Evolutionary conservation across 2,113 vertebrate species (phyloP).

Genomic region (Calidris pugnax): DNA sequence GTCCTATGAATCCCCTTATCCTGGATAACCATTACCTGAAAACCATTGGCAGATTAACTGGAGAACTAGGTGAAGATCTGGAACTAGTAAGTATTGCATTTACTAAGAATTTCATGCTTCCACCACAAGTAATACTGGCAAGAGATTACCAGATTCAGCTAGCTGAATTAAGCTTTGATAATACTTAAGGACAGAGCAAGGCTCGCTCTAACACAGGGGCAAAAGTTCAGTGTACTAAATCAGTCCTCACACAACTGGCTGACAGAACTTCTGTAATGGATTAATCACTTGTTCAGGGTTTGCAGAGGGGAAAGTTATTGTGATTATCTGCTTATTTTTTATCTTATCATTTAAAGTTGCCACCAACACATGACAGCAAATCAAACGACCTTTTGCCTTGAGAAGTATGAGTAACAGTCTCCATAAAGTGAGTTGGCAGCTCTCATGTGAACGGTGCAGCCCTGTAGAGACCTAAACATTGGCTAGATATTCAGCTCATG

Average conservation of each 20-base stretch:
- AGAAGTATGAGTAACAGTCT: background rate
- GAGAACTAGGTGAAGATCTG: constrained; percentile 65
- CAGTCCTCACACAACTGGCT: background rate
- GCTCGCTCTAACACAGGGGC: background rate
- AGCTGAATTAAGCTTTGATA: background rate
- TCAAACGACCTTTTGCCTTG: constrained; percentile 6
- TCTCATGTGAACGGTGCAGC: background rate
- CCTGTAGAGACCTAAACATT: background rate
- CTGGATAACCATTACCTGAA: constrained; percentile 77
- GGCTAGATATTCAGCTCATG: background rate
- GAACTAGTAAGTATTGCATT: constrained; percentile 69
- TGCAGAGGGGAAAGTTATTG: background rate
- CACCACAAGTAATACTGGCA: background rate
- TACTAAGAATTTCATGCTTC: background rate
- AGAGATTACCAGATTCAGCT: background rate
- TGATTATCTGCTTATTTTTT: background rate
- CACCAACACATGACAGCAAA: background rate
- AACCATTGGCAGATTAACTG: constrained; percentile 53
- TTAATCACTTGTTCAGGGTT: background rate
- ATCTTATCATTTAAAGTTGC: background rate
- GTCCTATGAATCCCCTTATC: constrained; percentile 72
- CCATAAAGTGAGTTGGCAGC: background rate
- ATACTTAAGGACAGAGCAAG: background rate
- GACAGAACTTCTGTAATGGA: background rate
- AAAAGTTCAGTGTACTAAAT: background rate